Evolutionary conservation across 2,113 vertebrate genomes (phyloP), one percentile per base, ranked within the genome.

Genomic region (Scopus umbretta): DNA sequence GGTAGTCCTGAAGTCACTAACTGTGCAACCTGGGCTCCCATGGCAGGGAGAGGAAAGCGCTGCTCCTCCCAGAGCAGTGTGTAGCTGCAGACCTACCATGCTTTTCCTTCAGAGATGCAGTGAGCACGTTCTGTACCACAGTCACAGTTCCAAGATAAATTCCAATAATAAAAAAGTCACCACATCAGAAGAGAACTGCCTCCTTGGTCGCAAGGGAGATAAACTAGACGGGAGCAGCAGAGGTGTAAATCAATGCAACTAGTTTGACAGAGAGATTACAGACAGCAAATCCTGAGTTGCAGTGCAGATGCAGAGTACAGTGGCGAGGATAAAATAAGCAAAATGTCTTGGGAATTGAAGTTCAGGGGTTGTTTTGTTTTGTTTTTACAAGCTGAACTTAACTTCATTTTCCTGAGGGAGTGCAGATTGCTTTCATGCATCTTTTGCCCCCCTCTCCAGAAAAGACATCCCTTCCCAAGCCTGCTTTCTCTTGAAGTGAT

Each of bases 121-220:
- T 0, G 0, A 81, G 49, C 65, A 75, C 0, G 0, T 13, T 34
- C 55, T 49, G 61, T 30, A 34, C 26, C 34, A 13, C 29, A 58
- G 65, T 9, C 53, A 90, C 45, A 67, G 32, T 11, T 56, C 53
- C 8, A 2, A 76, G 45, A 68, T 58, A 86, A 81, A 87, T 80
- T 73, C 71, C 65, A 58, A 2, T 38, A 50, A 65, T 74, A 65
- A 91, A 76, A 67, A 92, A 87, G 66, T 65, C 85, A 65, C 53
- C 90, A 49, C 38, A 85, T 55, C 45, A 73, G 45, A 94, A 66
- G 20, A 88, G 72, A 89, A 40, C 52, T 58, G 79, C 83, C 40
- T 61, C 25, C 40, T 40, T 30, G 36, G 36, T 68, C 19, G 3
- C 62, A 91, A 42, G 74, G 67, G 59, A 95, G 91, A 92, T 55